These are phyloP conservation scores for Bos javanicus DNA, from an alignment of 2,113 vertebrate species.

Conservation along the genomic window DNA sequence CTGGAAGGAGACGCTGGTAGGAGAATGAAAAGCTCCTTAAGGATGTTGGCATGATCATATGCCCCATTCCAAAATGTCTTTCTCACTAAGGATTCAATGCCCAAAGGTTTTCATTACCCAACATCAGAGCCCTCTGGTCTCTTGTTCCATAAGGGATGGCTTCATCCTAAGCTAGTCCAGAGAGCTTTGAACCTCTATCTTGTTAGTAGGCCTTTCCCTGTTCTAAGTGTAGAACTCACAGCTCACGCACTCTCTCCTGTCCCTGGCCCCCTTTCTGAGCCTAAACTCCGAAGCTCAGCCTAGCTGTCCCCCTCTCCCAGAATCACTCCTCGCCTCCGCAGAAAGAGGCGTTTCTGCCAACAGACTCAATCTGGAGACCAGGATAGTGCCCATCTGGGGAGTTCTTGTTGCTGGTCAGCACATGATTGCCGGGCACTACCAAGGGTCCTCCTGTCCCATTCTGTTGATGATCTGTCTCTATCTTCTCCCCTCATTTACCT, in stretches of 20 bases:
- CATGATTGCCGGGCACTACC: rapidly evolving
- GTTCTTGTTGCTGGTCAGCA: neutral
- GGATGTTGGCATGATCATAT: neutral
- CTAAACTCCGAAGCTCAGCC: neutral
- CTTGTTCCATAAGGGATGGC: neutral
- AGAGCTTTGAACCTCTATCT: neutral
- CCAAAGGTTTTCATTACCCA: neutral
- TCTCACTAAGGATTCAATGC: neutral
- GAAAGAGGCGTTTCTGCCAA: neutral
- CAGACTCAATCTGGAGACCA: neutral
- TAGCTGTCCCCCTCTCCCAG: neutral
- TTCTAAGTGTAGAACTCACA: neutral
- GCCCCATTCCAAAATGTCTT: neutral
- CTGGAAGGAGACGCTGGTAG: neutral
- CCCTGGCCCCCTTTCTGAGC: neutral
- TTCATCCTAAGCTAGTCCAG: neutral
- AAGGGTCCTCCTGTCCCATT: neutral
- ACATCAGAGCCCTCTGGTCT: neutral
- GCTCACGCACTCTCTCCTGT: rapidly evolving
- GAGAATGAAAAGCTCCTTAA: neutral
- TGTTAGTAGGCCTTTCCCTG: neutral
- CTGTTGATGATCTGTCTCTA: neutral
- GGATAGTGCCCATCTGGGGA: neutral
- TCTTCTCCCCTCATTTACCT: neutral
- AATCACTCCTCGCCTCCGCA: neutral